Base-by-base conservation (phyloP, 2,888 invertebrate genomes). In the Scaeva pyrastri region DNA sequence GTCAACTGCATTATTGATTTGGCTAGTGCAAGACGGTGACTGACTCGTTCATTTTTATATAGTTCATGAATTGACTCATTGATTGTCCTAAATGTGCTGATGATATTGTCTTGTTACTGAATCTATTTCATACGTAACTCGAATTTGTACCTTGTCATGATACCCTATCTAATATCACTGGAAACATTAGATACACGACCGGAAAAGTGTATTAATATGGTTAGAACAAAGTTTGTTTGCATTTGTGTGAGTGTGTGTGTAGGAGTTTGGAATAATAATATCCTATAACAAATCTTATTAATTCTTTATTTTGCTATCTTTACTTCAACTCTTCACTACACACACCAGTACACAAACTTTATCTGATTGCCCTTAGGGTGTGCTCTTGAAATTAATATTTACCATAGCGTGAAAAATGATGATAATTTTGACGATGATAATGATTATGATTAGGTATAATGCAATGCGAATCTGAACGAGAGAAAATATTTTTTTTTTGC, bases 221-320 rank as follows among this genome's bases (percentile, higher is more conserved):
- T 52, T 41, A 41, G 39, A 10, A 26, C 3, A 39, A 26, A 45
- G 62, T 64, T 64, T 64, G 45, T 45, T 43, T 23, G 21, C 23
- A 19, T 11, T 21, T 21, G 60, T 58, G 21, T 58, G 12, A 12
- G n/a, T 43, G 23, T 36, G 16, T 26, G 45, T 43, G 8, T 19
- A 21, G 1, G 14, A 14, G 50, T 2, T 48, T 66, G 5, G 16
- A 64, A 60, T 10, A 36, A 19, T 23, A 23, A 73, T 74, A 55
- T 81, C 70, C 71, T 68, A 7, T 45, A 26, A 66, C 43, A 43
- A 58, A 62, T 76, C 41, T 58, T 68, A 80, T 80, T 85, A 85
- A 85, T 85, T 85, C 76, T 85, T 80, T 81, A 73, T 81, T 81
- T 64, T 68, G 81, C 66, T 76, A 81, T 62, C 72, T 71, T 68